phyloP scores from a whole-genome alignment of 2,888 invertebrate species.

The Andricus quercusramuli region DNA sequence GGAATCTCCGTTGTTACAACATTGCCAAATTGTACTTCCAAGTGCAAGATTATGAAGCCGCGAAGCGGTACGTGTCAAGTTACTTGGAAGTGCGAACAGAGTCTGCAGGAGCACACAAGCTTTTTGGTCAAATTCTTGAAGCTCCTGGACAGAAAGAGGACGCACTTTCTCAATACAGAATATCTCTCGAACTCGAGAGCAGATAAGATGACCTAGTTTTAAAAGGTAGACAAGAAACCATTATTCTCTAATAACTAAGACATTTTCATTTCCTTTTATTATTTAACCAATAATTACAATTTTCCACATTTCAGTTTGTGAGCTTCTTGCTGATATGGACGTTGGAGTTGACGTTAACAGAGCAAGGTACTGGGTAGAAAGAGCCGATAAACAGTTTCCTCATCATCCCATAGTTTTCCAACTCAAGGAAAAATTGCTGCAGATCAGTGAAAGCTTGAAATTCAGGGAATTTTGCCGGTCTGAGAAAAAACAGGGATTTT shows the following conservation, averaged over 20 bases:
- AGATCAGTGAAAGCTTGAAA: too few relatives aligned
- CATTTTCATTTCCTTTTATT: not conserved
- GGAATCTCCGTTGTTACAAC: constrained; percentile 87
- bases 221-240: constrained; percentile 81
- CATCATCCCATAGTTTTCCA: constrained; percentile 87
- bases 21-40: constrained; percentile 92
- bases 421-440: constrained; percentile 85
- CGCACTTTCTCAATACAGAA: constrained; percentile 90
- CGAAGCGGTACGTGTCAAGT: constrained; percentile 88
- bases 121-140: constrained; percentile 90
- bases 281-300: constrained; percentile 1
- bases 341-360: constrained; percentile 83
- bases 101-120: constrained; percentile 89
- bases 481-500: too few relatives aligned
- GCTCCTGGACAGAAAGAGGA: constrained; percentile 87
- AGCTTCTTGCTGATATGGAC: constrained; percentile 84
- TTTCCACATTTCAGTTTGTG: constrained; percentile 82
- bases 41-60: constrained; percentile 89
- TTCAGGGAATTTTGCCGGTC: too few relatives aligned
- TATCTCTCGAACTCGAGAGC: constrained; percentile 87
- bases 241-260: not conserved
- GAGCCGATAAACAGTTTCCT: constrained; percentile 87
- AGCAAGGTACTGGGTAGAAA: constrained; percentile 90
- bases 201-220: constrained; percentile 89
- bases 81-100: constrained; percentile 88